Evolutionary conservation across 2,113 vertebrate genomes (phyloP).

Genomic region (Pelvicachromis taeniatus): DNA sequence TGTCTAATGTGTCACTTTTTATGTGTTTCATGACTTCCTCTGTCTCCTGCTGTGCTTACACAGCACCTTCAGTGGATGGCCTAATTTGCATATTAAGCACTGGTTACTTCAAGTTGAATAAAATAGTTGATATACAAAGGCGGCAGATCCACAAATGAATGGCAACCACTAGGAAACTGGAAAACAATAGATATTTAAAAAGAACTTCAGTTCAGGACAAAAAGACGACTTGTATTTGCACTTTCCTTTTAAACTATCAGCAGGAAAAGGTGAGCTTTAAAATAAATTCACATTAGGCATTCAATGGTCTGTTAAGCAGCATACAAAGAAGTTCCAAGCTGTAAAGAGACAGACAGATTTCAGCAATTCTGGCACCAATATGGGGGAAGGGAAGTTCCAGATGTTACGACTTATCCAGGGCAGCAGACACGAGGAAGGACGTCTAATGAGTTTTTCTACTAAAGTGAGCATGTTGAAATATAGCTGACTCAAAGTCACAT

Average conservation of each 20-base stretch:
- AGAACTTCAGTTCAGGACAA: background rate
- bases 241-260: background rate
- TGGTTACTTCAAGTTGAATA: background rate
- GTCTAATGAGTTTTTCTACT: slow-evolving; percentile 20
- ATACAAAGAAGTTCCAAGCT: background rate
- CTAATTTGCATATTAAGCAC: background rate
- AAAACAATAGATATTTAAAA: background rate
- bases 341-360: background rate
- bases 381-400: slow-evolving; percentile 30
- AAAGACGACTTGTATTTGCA: background rate
- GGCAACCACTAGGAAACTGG: background rate
- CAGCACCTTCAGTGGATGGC: background rate
- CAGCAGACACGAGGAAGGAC: background rate
- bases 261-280: background rate
- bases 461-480: background rate
- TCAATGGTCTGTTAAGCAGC: background rate
- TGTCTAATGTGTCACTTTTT: background rate
- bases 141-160: background rate
- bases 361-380: background rate
- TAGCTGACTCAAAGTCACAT: background rate
- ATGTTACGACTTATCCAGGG: slow-evolving; percentile 32
- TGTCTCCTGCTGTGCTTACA: background rate
- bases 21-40: background rate
- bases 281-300: background rate
- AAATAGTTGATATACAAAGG: background rate